phyloP scores from a whole-genome alignment of 2,113 vertebrate species.

The Proteles cristata region DNA sequence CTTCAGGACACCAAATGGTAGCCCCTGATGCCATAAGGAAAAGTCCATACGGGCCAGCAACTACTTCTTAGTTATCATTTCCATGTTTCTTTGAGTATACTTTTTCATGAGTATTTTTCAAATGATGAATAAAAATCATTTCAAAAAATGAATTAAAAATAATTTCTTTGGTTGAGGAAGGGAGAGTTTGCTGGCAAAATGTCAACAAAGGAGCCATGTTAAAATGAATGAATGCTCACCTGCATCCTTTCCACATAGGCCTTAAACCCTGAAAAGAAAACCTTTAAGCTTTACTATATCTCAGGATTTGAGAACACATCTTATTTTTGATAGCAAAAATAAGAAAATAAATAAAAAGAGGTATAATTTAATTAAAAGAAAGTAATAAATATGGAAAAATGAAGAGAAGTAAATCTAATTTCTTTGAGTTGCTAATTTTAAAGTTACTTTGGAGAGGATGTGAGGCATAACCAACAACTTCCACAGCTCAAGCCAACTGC shows the following conservation, averaged over 20 bases:
- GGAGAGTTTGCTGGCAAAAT: background rate
- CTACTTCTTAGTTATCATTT: background rate
- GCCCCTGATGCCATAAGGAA: background rate
- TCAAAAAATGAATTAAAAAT: background rate
- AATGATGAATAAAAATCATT: background rate
- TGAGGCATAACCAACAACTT: background rate
- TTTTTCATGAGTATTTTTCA: background rate
- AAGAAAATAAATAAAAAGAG: background rate
- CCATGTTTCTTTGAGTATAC: background rate
- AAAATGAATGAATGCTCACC: background rate
- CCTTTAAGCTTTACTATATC: too few species aligned
- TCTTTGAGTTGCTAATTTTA: background rate
- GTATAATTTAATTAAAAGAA: background rate
- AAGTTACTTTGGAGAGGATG: background rate
- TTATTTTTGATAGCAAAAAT: background rate
- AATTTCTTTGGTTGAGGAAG: background rate
- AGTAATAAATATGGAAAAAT: background rate
- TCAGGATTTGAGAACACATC: background rate
- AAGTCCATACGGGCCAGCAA: background rate
- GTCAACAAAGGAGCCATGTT: rapidly evolving
- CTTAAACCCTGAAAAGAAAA: background rate
- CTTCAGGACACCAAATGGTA: background rate
- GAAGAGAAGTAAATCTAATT: background rate
- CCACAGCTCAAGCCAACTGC: background rate
- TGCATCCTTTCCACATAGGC: background rate